Base-by-base conservation (phyloP, 2,888 invertebrate genomes). In the Yponomeuta evonymella region DNA sequence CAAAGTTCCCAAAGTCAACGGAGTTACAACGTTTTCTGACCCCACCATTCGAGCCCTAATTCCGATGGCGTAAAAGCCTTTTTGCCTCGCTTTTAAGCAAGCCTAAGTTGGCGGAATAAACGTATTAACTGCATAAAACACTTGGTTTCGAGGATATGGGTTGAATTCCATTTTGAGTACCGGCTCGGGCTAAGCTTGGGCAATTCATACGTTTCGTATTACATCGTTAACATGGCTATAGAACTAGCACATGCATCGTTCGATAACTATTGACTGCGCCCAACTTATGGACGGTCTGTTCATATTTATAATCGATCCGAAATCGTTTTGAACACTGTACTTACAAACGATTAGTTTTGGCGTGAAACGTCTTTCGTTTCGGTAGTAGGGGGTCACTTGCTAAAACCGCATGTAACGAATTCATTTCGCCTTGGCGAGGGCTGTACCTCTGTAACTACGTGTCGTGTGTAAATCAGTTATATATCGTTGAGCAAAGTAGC, bases 1-100 rank as follows among this genome's bases (percentile, higher is more conserved):
- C 75, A 73, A 77, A 75, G 73, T 75, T 75, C 72, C 70, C 72
- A 70, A 73, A 72, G 73, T 72, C 48, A 64, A 71, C 69, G 72
- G 58, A 71, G 69, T 70, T 73, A 71, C 69, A 69, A 51, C n/a
- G 58, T 69, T 69, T 30, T 67, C 36, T 43, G 65, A 65, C 30
- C 65, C 29, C 65, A 12, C 65, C 30, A 33, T 29, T 10, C n/a
- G n/a, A 67, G 33, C 67, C 48, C 15, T 67, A 43, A 67, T 43
- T 67, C 48, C 51, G 36, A 67, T 11, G 67, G 67, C 48, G 11
- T 67, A 67, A 43, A 67, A 48, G 67, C 67, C 36, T 12, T n/a
- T 48, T 67, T 67, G 43, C 8, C 2, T 10, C 48, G 48, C 15
- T 8, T 30, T 65, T 29, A 9, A 33, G 29, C 65, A 12, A 1